These are phyloP conservation scores for Laodelphax striatellus DNA, from an alignment of 1,140 invertebrate genomes.

Conservation along the genomic window DNA sequence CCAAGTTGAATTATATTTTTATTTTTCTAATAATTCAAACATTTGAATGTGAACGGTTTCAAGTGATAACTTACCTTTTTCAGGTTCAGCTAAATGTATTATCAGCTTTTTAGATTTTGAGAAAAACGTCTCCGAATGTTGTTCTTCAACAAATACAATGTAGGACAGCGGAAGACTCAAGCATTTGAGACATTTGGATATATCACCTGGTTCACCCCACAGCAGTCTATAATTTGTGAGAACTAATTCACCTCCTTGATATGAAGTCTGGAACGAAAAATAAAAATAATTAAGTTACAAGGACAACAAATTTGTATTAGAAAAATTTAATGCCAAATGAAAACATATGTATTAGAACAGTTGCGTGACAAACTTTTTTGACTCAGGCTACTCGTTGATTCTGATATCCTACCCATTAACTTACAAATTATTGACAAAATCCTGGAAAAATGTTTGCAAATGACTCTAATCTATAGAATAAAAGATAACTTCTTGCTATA, in stretches of 20 bases:
- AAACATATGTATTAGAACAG: too few species aligned
- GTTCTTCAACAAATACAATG: conserved; percentile 66
- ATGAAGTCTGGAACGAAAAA: conserved; percentile 52
- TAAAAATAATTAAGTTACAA: too few species aligned
- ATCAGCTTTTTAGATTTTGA: conserved; percentile 70
- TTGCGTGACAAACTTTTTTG: too few species aligned
- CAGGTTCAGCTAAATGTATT: conserved; percentile 57
- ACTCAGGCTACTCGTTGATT: too few species aligned
- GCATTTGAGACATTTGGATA: conserved; percentile 48
- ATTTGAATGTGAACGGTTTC: too few species aligned
- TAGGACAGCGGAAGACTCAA: conserved; percentile 55
- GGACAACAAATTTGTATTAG: conserved; percentile 7
- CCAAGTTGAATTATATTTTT: too few species aligned
- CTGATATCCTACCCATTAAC: too few species aligned
- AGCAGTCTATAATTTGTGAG: conserved; percentile 70
- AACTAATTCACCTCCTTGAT: conserved; percentile 66
- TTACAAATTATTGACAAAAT: too few species aligned
- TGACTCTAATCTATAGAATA: too few species aligned
- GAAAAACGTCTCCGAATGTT: conserved; percentile 58
- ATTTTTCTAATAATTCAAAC: too few species aligned
- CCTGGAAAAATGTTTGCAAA: too few species aligned
- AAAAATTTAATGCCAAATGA: conserved; percentile 7
- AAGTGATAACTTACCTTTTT: conserved; percentile 33
- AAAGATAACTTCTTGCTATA: too few species aligned
- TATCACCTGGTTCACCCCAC: conserved; percentile 63